Conservation (phyloP, 2,113 vertebrate species). For the Desmodus rotundus region DNA sequence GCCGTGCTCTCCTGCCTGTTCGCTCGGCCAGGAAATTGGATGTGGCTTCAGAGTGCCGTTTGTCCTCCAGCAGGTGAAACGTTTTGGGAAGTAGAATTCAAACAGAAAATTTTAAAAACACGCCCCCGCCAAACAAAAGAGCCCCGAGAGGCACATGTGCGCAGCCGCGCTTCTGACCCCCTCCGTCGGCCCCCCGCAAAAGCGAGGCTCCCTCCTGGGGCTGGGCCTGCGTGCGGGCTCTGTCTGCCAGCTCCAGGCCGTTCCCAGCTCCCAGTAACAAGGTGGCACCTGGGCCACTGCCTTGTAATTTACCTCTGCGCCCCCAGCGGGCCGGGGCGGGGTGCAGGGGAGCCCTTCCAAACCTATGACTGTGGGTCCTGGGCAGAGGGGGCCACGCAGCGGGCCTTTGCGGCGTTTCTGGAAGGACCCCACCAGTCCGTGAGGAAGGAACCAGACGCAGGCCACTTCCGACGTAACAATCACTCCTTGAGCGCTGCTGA, state of each 20-base stretch:
- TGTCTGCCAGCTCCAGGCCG: not conserved
- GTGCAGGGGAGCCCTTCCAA: not conserved
- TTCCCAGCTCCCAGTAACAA: not conserved
- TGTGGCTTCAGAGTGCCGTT: not conserved
- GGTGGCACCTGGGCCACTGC: constrained; percentile 10
- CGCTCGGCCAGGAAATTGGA: not conserved
- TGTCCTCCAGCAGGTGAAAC: not conserved
- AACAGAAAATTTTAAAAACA: not conserved
- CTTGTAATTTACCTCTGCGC: constrained; percentile 8
- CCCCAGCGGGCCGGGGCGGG: fast-evolving
- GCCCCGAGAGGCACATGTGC: not conserved
- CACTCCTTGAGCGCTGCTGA: constrained; percentile 47
- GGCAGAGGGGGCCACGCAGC: not conserved
- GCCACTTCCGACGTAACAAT: constrained; percentile 43
- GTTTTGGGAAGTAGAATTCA: constrained; percentile 28
- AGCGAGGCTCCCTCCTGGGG: too few species aligned
- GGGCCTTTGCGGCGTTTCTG: not conserved
- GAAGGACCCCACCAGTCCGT: constrained; percentile 24
- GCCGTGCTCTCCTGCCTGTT: not conserved
- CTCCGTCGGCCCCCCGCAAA: too few species aligned
- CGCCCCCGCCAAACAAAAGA: not conserved
- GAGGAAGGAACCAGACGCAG: not conserved
- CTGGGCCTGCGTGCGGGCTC: not conserved
- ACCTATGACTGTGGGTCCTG: not conserved
- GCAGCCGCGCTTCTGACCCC: not conserved